phyloP scores from a whole-genome alignment of 2,113 vertebrate genomes.

The Zosterops lateralis region DNA sequence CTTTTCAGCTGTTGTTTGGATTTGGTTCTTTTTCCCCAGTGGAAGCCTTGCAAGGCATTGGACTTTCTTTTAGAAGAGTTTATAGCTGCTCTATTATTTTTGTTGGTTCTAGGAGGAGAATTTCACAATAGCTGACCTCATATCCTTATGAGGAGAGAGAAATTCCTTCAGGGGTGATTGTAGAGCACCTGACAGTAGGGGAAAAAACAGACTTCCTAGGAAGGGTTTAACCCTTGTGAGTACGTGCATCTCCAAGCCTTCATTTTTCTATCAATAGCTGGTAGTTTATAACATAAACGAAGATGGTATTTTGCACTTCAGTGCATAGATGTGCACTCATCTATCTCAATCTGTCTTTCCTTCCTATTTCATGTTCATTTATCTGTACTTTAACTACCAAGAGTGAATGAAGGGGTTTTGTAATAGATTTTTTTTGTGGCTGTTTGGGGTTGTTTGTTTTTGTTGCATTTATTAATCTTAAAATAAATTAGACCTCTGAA shows the following conservation, averaged over 20 bases:
- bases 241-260: not conserved
- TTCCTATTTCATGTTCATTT: not conserved
- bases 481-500: not conserved
- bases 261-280: not conserved
- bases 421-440: not conserved
- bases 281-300: not conserved
- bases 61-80: not conserved
- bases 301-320: not conserved
- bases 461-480: not conserved
- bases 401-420: not conserved
- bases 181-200: slow-evolving; percentile 15
- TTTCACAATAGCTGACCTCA: slow-evolving; percentile 47
- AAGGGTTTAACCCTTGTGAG: not conserved
- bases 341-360: not conserved
- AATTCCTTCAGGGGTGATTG: slow-evolving; percentile 29
- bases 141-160: slow-evolving; percentile 16
- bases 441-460: not conserved
- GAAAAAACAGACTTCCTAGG: not conserved
- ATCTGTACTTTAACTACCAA: not conserved
- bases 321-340: not conserved
- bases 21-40: not conserved
- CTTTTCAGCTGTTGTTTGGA: slow-evolving; percentile 17
- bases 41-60: not conserved
- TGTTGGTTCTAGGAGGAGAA: not conserved
- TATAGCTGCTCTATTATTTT: slow-evolving; percentile 12